Conservation (phyloP, 2,797 vertebrate genomes). For the Coranthus polyacanthus region DNA sequence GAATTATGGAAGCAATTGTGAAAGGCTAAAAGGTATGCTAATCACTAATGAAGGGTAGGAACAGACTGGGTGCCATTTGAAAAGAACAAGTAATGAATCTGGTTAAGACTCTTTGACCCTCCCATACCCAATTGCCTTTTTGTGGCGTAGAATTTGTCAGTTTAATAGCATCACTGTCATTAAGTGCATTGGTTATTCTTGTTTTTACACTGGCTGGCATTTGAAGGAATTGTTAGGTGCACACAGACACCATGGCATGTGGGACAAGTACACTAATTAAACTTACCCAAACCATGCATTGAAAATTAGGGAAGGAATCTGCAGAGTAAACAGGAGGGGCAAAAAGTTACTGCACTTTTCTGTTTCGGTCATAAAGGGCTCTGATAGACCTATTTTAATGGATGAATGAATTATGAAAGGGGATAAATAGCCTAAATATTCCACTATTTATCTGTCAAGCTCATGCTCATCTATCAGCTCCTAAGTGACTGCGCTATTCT, state of each 20-base stretch:
- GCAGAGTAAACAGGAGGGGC: background rate
- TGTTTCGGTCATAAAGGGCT: conserved; percentile 3
- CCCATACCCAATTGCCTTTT: conserved; percentile 75
- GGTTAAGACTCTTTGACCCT: conserved; percentile 76
- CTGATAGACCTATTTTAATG: background rate
- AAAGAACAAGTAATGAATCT: conserved; percentile 81
- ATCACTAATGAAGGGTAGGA: conserved; percentile 80
- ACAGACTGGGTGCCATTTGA: conserved; percentile 81
- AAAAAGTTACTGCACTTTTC: conserved; percentile 1
- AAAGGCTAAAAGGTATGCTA: conserved; percentile 81
- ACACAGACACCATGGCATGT: conserved; percentile 16
- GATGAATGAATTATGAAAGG: conserved; percentile 13
- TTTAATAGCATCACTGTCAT: conserved; percentile 80
- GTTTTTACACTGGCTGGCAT: conserved; percentile 78
- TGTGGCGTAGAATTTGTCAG: conserved; percentile 73
- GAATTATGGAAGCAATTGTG: conserved; percentile 79
- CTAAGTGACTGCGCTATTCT: no score
- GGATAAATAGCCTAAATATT: background rate
- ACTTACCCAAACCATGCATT: conserved; percentile 5
- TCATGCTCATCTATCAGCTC: background rate
- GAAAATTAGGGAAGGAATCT: conserved; percentile 7
- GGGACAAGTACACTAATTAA: conserved; percentile 66
- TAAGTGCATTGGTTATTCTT: conserved; percentile 75
- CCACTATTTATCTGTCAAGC: background rate
- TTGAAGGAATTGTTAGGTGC: conserved; percentile 66